Evolutionary conservation across 2,113 vertebrate genomes (phyloP).

Genomic region (Bombycilla garrulus): DNA sequence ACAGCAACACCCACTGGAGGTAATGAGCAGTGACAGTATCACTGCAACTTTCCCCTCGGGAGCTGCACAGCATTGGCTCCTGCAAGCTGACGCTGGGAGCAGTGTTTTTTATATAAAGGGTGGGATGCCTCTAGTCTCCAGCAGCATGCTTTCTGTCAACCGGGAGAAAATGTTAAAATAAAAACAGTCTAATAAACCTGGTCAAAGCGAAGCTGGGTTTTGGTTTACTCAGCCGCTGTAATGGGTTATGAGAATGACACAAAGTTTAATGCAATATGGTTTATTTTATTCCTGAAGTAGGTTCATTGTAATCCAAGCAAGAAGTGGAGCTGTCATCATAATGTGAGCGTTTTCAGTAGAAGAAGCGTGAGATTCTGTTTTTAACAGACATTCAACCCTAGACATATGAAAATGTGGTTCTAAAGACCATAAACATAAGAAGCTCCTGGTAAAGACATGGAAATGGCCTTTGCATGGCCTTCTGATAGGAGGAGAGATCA

Average conservation of each 20-base stretch:
- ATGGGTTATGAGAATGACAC: neutral
- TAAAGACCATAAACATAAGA: neutral
- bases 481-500: neutral
- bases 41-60: neutral
- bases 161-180: neutral
- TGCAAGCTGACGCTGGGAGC: neutral
- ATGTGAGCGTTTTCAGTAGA: neutral
- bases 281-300: neutral
- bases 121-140: neutral
- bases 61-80: neutral
- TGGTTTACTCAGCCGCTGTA: neutral
- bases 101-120: neutral
- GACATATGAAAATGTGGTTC: neutral
- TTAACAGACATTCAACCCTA: neutral
- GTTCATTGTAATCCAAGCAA: neutral
- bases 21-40: slow-evolving; percentile 49
- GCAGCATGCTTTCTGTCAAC: slow-evolving; percentile 8
- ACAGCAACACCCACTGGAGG: slow-evolving; percentile 49
- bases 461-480: neutral
- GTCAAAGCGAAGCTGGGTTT: neutral
- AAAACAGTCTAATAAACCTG: slow-evolving; percentile 12
- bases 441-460: neutral
- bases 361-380: slow-evolving; percentile 6
- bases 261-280: neutral
- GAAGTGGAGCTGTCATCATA: neutral